Evolutionary conservation across 2,888 invertebrate genomes (phyloP).

Genomic region (Rotaria macrura): DNA sequence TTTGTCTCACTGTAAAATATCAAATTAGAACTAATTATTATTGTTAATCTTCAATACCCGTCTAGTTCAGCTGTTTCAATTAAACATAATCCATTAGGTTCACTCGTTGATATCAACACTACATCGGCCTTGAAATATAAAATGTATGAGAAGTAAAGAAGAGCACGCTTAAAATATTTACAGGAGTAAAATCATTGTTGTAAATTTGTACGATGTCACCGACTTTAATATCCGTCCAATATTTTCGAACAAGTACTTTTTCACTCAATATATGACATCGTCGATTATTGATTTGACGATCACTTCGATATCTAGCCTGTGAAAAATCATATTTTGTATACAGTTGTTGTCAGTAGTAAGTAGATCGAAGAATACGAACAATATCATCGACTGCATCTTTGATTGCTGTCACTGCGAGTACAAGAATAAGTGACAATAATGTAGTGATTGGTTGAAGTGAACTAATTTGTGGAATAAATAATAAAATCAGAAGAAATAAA

Average conservation of each 20-base stretch:
- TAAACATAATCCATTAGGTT: conserved; percentile 96
- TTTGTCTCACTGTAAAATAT: conserved; percentile 73
- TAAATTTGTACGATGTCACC: conserved; percentile 78
- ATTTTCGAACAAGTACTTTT: conserved; percentile 78
- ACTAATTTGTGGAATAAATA: conserved; percentile 86
- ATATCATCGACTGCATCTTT: conserved; percentile 97
- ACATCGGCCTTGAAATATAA: conserved; percentile 78
- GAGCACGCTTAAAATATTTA: conserved; percentile 39
- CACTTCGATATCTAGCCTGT: conserved; percentile 94
- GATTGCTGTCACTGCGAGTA: conserved; percentile 80
- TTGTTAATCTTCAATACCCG: conserved; percentile 54
- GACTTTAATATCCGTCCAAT: conserved; percentile 69
- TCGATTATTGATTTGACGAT: conserved; percentile 91
- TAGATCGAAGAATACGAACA: conserved; percentile 60
- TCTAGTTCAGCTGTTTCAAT: conserved; percentile 98
- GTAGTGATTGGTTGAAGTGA: conserved; percentile 91
- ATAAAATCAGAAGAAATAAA: conserved; percentile 66
- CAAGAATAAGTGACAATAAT: conserved; percentile 83
- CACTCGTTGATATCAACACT: conserved; percentile 81
- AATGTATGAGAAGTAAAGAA: too few species aligned
- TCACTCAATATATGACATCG: conserved; percentile 73
- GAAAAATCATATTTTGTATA: conserved; percentile 38
- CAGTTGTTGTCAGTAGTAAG: neutral
- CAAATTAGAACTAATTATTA: neutral
- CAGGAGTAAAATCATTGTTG: conserved; percentile 94